Evolutionary conservation across 2,797 vertebrate genomes (phyloP).

Genomic region (Galagoides demidoff): DNA sequence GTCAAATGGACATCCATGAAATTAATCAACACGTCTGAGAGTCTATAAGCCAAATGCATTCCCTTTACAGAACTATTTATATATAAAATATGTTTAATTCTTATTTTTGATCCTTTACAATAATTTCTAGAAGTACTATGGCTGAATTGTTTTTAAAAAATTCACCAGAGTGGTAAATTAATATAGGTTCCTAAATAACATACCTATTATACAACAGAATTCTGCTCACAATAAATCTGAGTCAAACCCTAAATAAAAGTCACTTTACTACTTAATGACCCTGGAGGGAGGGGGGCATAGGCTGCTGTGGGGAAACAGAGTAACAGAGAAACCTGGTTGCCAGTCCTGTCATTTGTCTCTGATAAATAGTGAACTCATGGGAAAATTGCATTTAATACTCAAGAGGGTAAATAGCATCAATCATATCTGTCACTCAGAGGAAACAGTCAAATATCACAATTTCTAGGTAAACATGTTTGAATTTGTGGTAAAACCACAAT

Average conservation of each 20-base stretch:
- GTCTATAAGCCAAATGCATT: background rate
- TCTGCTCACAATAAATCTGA: background rate
- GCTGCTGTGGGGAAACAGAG: background rate
- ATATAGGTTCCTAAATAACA: slow-evolving; percentile 11
- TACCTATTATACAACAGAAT: background rate
- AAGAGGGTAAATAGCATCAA: slow-evolving; percentile 52
- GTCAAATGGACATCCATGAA: background rate
- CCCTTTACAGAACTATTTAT: background rate
- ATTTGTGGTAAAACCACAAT: background rate
- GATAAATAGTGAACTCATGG: slow-evolving; percentile 29
- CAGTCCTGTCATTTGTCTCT: background rate
- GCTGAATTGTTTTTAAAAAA: background rate
- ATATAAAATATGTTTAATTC: background rate
- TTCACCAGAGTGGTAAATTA: background rate
- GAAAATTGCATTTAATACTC: slow-evolving; percentile 47
- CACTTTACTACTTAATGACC: background rate
- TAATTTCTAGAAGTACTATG: background rate
- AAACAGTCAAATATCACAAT: slow-evolving; percentile 57
- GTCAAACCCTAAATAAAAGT: background rate
- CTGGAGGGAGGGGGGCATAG: background rate
- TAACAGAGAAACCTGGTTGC: background rate
- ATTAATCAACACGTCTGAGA: background rate
- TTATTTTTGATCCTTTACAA: background rate
- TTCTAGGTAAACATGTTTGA: slow-evolving; percentile 45
- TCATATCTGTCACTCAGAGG: slow-evolving; percentile 12